Percentiles rank a stretch among this genome's conserved stretches.
phyloP scores from a whole-genome alignment of 2,888 invertebrate genomes.

The Adineta ricciae region DNA sequence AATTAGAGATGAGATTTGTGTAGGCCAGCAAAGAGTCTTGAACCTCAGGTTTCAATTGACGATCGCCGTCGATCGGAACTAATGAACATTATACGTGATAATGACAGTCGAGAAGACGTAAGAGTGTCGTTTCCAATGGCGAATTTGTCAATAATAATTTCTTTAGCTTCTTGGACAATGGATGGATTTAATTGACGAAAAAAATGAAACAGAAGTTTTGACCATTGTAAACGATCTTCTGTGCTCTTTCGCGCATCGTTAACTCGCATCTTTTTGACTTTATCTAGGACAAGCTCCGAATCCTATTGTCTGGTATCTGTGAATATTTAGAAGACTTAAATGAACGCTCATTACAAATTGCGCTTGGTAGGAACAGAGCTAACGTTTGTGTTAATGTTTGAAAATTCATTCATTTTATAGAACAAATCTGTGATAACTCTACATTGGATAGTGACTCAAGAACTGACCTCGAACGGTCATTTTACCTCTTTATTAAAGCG shows the following conservation, averaged over 20 bases:
- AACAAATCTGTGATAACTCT: not conserved
- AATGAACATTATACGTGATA: not conserved
- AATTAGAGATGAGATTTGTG: not conserved
- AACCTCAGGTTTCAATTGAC: not conserved
- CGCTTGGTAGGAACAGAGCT: not conserved
- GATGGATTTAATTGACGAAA: constrained; percentile 10
- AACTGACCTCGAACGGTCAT: constrained; percentile 9
- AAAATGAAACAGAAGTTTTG: not conserved
- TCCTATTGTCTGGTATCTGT: not conserved
- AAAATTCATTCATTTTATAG: not conserved
- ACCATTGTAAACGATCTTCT: not conserved
- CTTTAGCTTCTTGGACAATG: not conserved
- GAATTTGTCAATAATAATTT: not conserved
- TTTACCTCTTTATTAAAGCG: not conserved
- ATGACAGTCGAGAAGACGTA: not conserved
- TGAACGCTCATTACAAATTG: not conserved
- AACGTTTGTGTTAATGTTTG: not conserved
- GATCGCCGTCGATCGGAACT: not conserved
- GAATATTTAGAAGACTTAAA: constrained; percentile 11
- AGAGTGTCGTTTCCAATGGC: too few species aligned
- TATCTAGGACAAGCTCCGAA: not conserved
- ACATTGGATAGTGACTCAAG: not conserved
- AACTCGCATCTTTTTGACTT: not conserved
- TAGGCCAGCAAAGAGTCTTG: not conserved
- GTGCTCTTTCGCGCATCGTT: too few species aligned